Evolutionary conservation across 1,140 invertebrate species (phyloP), one percentile per base, ranked within the genome.

Genomic region (Conus ventricosus): DNA sequence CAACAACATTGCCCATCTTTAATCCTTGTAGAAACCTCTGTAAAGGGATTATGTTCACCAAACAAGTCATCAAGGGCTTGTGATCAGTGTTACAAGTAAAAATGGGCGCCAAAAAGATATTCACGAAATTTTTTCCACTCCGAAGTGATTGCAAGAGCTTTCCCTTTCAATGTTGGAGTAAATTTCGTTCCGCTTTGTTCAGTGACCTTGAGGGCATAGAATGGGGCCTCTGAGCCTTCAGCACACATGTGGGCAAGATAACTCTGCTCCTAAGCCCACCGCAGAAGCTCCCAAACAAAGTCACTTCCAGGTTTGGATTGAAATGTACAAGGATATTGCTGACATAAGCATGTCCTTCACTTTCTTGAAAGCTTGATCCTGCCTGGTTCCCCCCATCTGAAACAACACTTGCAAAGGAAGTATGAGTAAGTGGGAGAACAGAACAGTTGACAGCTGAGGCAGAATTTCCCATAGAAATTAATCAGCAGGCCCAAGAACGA

Each of bases 41-140:
- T 80, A 17, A 94, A 89, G 27, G n/a, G 76, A 27, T 60, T 88
- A 0, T 88, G 23, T 54, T 88, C 84, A 17, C 89, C 71, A 17
- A 94, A 91, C 2, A 94, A 87, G 75, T 88, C 80, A 91, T 27
- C 60, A 95, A 85, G 7, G 94, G 94, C 89, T 94, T 91, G 78
- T 95, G 92, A 85, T 95, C 94, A 17, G 92, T 94, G 20, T n/a
- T 75, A 15, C 8, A 94, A 85, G 23, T 75, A 89, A 27, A 93
- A 88, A 17, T 87, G n/a, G 75, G 90, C 91, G 78, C 94, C 96
- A 92, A 91, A 95, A 8, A 96, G 82, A 90, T 95, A 96, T 75
- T 95, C 90, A 54, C 95, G 93, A 92, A 96, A 96, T 91, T 95
- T 95, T 81, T 94, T 93, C 7, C 96, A 92, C 6, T 94, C 95